Evolutionary conservation across 2,888 invertebrate genomes (phyloP), one percentile per base, ranked within the genome.

Genomic region (Drosophila recens): DNA sequence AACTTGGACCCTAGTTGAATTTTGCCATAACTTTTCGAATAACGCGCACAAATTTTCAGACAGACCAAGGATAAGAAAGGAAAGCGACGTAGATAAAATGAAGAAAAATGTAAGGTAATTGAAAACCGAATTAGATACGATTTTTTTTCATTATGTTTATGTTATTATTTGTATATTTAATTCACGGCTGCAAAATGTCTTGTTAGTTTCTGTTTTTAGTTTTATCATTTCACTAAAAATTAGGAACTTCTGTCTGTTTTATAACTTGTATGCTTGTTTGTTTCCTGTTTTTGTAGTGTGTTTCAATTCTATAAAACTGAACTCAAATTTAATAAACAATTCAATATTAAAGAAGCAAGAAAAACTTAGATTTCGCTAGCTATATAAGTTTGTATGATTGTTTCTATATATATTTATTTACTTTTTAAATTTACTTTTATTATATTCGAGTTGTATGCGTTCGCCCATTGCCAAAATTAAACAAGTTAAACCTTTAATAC

Each of bases 1-100:
- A 90, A 82, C 90, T 89, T 89, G 89, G 89, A 90, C 89, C 89
- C 89, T 90, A 90, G 82, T 88, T 90, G 76, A 82, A 90, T 79
- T 90, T 89, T 73, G 76, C 79, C 87, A 86, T 85, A 72, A 75
- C 67, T 72, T 68, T 74, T 59, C 34, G 69, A 72, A 68, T 72
- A 71, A 62, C 66, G 80, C 80, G 75, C 78, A 80, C 70, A 74
- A 67, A 70, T 68, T 67, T 57, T 59, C 51, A 72, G 70, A 79
- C 71, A 74, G 74, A 84, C 77, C 87, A 81, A 84, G 82, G 69
- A 80, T 20, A 52, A 42, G 27, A 67, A 82, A 67, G 64, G 45
- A 66, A 54, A 58, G 43, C 48, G 62, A 67, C 27, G 52, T n/a
- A n/a, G 56, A 73, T 64, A 51, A 63, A 87, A 75, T 59, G 45